phyloP scores from a whole-genome alignment of 2,797 vertebrate genomes.

The Argentina silus region DNA sequence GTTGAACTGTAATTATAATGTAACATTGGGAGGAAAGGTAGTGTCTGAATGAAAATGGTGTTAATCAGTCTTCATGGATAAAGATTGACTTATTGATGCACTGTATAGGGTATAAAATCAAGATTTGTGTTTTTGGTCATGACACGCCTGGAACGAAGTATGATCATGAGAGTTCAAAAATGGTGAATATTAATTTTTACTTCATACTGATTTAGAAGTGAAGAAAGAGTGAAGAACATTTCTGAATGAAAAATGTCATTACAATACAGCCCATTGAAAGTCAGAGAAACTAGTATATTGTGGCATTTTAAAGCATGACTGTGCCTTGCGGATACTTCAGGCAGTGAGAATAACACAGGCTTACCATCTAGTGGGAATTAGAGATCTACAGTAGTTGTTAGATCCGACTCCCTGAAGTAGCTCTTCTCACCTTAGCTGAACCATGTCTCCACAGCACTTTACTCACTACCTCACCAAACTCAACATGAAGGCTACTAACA shows the following conservation, averaged over 20 bases:
- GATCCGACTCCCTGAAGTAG: not conserved
- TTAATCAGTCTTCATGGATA: too few species aligned
- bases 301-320: not conserved
- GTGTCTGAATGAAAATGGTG: too few species aligned
- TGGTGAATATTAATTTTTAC: not conserved
- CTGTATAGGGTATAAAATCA: not conserved
- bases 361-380: not conserved
- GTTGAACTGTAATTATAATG: too few species aligned
- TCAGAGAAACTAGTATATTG: not conserved
- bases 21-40: too few species aligned
- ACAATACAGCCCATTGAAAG: not conserved
- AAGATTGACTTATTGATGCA: not conserved
- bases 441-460: not conserved
- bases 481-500: not conserved
- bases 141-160: not conserved
- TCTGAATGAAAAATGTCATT: not conserved
- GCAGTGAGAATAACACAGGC: not conserved
- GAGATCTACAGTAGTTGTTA: constrained; percentile 4
- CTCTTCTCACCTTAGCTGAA: not conserved
- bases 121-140: not conserved
- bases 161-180: not conserved
- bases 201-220: too few species aligned
- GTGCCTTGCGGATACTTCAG: not conserved
- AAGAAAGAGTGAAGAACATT: not conserved
- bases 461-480: not conserved